Conservation (phyloP, 2,113 vertebrate species). For the Pedionomus torquatus region DNA sequence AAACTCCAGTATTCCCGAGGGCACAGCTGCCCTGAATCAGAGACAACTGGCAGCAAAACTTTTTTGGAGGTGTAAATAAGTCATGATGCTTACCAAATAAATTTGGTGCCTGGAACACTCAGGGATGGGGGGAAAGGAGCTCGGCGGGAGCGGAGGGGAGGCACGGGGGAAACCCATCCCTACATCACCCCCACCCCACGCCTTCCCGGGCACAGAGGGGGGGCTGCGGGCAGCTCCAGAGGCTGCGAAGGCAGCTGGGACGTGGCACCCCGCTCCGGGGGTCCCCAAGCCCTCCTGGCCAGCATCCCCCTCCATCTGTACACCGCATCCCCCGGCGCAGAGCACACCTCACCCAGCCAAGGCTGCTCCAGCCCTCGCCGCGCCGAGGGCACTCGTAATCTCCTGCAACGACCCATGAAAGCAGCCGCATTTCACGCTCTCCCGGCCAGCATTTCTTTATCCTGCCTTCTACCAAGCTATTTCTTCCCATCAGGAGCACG, state of each 20-base stretch:
- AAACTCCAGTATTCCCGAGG: conserved; percentile 15
- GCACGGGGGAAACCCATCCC: neutral
- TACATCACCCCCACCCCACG: neutral
- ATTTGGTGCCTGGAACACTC: neutral
- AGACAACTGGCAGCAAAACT: conserved; percentile 4
- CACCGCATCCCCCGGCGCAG: rapidly evolving
- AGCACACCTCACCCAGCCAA: neutral
- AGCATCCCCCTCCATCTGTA: neutral
- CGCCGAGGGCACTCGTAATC: neutral
- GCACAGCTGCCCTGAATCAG: conserved; percentile 54
- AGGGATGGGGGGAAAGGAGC: neutral
- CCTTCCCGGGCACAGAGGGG: neutral
- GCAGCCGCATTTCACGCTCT: neutral
- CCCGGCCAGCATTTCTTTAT: neutral
- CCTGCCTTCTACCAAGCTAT: neutral
- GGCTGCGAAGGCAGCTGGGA: neutral
- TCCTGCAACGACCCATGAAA: neutral
- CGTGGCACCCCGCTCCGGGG: rapidly evolving
- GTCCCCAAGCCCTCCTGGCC: neutral
- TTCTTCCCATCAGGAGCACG: rapidly evolving
- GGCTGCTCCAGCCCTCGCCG: neutral
- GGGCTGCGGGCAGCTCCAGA: neutral
- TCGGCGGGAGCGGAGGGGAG: neutral
- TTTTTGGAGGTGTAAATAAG: neutral
- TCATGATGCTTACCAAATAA: neutral